phyloP scores from a whole-genome alignment of 2,113 vertebrate species.

The Tachysurus vachellii region DNA sequence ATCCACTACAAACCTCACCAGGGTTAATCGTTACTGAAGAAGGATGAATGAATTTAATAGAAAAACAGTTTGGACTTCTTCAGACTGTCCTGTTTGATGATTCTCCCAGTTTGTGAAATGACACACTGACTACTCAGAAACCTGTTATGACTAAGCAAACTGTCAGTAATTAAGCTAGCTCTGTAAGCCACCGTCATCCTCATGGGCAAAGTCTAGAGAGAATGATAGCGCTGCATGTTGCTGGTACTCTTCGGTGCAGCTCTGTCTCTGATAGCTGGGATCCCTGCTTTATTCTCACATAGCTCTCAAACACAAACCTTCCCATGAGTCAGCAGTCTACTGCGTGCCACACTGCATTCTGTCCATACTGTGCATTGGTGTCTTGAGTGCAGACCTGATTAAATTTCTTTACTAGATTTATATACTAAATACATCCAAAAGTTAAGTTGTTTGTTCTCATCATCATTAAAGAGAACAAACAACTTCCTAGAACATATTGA shows the following conservation, averaged over 20 bases:
- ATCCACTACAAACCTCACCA: background rate
- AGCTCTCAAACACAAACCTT: conserved; percentile 33
- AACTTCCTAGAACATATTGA: background rate
- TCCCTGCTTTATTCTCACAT: conserved; percentile 19
- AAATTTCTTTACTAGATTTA: background rate
- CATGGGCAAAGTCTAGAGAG: background rate
- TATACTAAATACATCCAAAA: background rate
- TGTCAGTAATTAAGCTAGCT: background rate
- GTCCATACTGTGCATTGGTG: conserved; percentile 36
- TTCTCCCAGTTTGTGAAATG: background rate
- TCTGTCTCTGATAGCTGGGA: conserved; percentile 13
- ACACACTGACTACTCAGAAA: background rate
- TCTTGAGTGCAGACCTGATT: conserved; percentile 18
- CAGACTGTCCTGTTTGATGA: background rate
- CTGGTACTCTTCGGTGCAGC: too few species aligned
- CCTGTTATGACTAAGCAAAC: conserved; percentile 18
- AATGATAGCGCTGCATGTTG: background rate
- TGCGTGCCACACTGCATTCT: conserved; percentile 18
- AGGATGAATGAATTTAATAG: background rate
- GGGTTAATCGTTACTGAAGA: background rate
- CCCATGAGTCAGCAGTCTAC: conserved; percentile 50
- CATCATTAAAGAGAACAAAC: background rate
- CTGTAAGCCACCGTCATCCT: background rate
- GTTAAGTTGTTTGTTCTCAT: background rate
- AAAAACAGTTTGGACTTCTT: too few species aligned